Base-by-base conservation (phyloP, 2,797 vertebrate genomes). In the Cossypha niveicapilla region DNA sequence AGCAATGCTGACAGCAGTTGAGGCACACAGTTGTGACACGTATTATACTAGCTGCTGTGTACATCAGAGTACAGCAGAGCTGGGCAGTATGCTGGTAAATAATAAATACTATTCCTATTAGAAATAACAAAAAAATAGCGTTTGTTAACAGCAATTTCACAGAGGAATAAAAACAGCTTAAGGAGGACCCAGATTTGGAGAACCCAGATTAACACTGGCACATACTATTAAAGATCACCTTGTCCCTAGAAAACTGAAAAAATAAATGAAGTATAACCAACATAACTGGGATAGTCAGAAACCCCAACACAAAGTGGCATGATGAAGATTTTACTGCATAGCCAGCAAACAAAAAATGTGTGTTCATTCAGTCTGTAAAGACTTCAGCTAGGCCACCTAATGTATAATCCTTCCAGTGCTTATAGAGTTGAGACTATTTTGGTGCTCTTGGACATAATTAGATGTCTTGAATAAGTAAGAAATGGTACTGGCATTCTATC, bases 1-100 rank as follows among this genome's bases (percentile, higher is more conserved):
- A 71, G 18, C 18, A 37, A 28, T 32, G 12, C 32, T 12, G 32
- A 28, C 32, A 81, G 18, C n/a, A 42, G 23, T 41, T 61, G 42
- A 48, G 25, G 44, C 22, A 67, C 8, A 9, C 19, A 39, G 24
- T 13, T 7, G 3, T 11, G 18, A 21, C 1, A 4, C 0, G 1
- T 5, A 16, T 70, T 45, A 19, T 14, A 51, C 6, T 7, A 58
- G 21, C 21, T 54, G 35, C 44, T 58, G 18, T 42, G 21, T 30
- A 30, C n/a, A 60, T 56, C 4, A 3, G 27, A 86, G 72, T 10
- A 58, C 32, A 54, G 24, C 41, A 68, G 7, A 70, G 7, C 3
- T 11, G 3, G 32, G 11, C 7, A 66, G 27, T 30, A 53, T 39
- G 39, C 45, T 63, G 4, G 28, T 67, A 45, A 51, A 71, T 6